Evolutionary conservation across 1,140 invertebrate genomes (phyloP).

Genomic region (Eciton burchellii): DNA sequence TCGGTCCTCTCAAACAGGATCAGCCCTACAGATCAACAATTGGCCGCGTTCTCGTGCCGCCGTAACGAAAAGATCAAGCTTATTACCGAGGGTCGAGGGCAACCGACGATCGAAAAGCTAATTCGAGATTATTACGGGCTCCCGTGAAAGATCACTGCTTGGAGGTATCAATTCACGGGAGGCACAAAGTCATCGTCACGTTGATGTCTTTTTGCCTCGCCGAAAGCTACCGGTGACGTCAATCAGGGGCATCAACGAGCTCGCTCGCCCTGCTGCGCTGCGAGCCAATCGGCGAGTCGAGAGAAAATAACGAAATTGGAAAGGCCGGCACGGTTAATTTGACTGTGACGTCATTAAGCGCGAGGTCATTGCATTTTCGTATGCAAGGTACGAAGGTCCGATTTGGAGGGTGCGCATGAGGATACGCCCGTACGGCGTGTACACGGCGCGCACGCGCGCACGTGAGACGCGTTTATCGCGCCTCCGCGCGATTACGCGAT

Average conservation of each 20-base stretch:
- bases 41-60: too few relatives aligned
- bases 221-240: neutral
- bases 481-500: neutral
- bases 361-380: too few relatives aligned
- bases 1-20: too few relatives aligned
- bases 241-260: neutral
- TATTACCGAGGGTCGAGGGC: conserved; percentile 68
- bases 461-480: neutral
- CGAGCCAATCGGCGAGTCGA: too few relatives aligned
- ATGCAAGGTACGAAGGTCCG: too few relatives aligned
- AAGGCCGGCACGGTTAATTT: too few relatives aligned
- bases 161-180: conserved; percentile 64
- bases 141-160: conserved; percentile 67
- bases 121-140: conserved; percentile 65
- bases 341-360: too few relatives aligned
- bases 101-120: conserved; percentile 67
- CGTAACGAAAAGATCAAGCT: conserved; percentile 40
- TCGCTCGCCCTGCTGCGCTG: too few relatives aligned
- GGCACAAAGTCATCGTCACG: conserved; percentile 52
- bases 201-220: neutral
- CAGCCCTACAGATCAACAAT: too few relatives aligned
- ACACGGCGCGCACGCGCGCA: neutral
- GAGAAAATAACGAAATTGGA: too few relatives aligned
- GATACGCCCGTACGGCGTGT: too few relatives aligned
- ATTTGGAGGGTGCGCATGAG: too few relatives aligned